Evolutionary conservation across 92 coral and sea anemone species (phyloP).

Genomic region (Diadumene lineata): DNA sequence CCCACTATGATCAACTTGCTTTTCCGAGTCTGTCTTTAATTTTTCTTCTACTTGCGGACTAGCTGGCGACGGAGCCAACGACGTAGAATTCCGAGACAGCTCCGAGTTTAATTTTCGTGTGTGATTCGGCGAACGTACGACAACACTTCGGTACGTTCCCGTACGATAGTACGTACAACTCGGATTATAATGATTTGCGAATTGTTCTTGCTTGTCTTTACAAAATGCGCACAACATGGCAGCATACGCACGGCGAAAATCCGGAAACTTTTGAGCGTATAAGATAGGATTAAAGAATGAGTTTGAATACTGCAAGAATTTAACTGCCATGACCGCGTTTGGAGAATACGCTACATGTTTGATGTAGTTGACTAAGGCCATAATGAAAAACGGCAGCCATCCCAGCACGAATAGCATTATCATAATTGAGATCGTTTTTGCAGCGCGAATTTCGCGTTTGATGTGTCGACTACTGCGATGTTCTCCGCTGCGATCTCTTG

Average conservation of each 20-base stretch:
- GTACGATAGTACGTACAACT: slow-evolving; percentile 25
- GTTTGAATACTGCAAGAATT: slow-evolving; percentile 54
- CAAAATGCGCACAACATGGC: slow-evolving; percentile 36
- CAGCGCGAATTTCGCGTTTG: slow-evolving; percentile 60
- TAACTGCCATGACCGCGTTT: slow-evolving; percentile 53
- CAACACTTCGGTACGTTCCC: slow-evolving; percentile 30
- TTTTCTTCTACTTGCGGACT: not conserved
- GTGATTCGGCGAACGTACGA: slow-evolving; percentile 18
- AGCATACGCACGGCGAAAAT: slow-evolving; percentile 45
- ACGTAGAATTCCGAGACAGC: not conserved
- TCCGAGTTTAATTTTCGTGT: not conserved
- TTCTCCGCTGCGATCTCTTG: slow-evolving; percentile 11
- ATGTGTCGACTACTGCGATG: slow-evolving; percentile 33
- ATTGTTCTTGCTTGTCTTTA: slow-evolving; percentile 3
- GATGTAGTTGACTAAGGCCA: slow-evolving; percentile 39
- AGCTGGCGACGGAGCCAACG: not conserved
- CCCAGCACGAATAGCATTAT: slow-evolving; percentile 62
- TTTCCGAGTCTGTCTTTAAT: not conserved
- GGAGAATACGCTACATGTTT: slow-evolving; percentile 10
- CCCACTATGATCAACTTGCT: not conserved
- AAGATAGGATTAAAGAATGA: slow-evolving; percentile 58
- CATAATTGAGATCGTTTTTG: slow-evolving; percentile 71
- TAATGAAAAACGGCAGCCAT: slow-evolving; percentile 75
- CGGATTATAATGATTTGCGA: not conserved
- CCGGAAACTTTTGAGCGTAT: slow-evolving; percentile 69